Base-by-base conservation (phyloP, 2,888 invertebrate species). In the Netelia virgata region DNA sequence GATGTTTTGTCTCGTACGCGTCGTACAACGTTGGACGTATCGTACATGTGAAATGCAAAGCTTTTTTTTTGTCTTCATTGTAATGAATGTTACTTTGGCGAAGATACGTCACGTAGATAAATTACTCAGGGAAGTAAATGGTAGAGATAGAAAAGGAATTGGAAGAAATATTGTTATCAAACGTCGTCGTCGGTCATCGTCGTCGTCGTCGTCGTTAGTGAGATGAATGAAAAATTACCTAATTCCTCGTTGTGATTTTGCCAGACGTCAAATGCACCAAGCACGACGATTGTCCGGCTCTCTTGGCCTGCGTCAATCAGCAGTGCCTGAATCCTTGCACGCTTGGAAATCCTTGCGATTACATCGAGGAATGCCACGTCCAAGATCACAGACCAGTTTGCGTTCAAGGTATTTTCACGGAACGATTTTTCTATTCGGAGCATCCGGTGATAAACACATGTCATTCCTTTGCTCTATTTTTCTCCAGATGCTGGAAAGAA, bases 251-350 rank as follows among this genome's bases (percentile, higher is more conserved):
- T 82, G 47, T 82, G 74, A 55, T 85, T 81, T 87, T 90, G 90
- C 79, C 93, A 97, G 97, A 97, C 94, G 95, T 97, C 92, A 96
- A 96, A 92, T 98, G 98, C 94, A 95, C 95, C 83, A 95, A 96
- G 70, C 97, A 98, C 94, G 95, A 95, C 89, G 97, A 98, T 89
- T 98, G 98, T 92, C 95, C 97, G 57, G 93, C 95, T 63, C 96
- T 96, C 88, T 95, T 97, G 92, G 96, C 97, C 87, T 98, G 98
- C 93, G 95, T 97, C 89, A 96, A 96, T 91, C 95, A 96, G 20
- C 95, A 96, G 87, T 98, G 98, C 91, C 95, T 96, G 84, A 97
- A 97, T 94, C 98, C 98, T 23, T 98, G 98, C 93, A 95, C 95
- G 14, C 95, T 95, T 92, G 95, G 95, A 28, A 96, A 97, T 86